Percentiles rank a stretch among this genome's conserved stretches.
Conservation (phyloP, 2,113 vertebrate genomes). For the Climacteris rufus region DNA sequence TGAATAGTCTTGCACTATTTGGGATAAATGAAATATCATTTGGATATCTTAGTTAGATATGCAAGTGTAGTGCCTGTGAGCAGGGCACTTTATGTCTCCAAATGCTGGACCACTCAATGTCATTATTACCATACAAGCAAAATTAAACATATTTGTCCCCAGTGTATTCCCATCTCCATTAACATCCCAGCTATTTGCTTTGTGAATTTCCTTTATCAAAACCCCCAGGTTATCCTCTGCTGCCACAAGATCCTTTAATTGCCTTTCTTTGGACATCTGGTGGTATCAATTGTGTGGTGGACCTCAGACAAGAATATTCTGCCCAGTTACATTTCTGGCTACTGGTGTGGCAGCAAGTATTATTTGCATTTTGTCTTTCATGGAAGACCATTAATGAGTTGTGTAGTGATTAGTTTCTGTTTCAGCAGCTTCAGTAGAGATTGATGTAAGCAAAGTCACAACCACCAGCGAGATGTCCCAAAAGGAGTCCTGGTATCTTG, state of each 20-base stretch:
- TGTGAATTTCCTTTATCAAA: neutral
- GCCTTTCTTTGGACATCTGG: slow-evolving; percentile 31
- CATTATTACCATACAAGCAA: neutral
- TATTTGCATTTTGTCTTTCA: slow-evolving; percentile 4
- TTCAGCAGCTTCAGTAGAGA: neutral
- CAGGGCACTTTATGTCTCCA: neutral
- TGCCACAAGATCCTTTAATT: neutral
- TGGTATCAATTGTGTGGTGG: neutral
- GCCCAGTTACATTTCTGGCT: neutral
- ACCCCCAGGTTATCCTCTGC: neutral
- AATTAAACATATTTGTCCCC: neutral
- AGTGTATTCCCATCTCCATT: neutral
- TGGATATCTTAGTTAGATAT: neutral
- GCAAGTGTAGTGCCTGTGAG: neutral
- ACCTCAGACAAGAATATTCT: slow-evolving; percentile 3
- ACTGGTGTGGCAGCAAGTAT: neutral
- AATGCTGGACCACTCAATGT: neutral
- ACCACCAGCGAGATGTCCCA: neutral
- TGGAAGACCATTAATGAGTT: neutral
- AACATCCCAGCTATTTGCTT: neutral
- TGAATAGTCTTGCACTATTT: neutral
- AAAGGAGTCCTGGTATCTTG: neutral
- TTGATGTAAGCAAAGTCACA: neutral
- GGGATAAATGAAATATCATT: neutral
- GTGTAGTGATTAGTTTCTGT: neutral